These are phyloP conservation scores for Trissolcus brochymenae DNA, from an alignment of 2,888 invertebrate genomes.

Conservation along the genomic window DNA sequence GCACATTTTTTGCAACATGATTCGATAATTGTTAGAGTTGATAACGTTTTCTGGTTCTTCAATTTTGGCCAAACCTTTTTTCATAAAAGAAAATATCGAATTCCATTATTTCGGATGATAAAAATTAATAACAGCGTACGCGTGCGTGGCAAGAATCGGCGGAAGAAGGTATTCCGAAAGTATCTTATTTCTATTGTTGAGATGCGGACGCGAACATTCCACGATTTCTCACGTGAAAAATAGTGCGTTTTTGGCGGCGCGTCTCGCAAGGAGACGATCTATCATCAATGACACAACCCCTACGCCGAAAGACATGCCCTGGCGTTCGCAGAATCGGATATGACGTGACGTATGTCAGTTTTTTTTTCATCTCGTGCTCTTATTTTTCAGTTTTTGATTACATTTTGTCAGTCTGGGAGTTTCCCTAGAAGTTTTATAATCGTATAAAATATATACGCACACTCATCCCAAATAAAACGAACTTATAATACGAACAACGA, in stretches of 20 bases:
- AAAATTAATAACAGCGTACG: constrained; percentile 21
- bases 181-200: constrained; percentile 34
- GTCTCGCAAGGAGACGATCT: constrained; percentile 59
- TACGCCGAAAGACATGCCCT: constrained; percentile 36
- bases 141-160: not conserved
- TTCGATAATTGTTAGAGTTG: too few relatives aligned
- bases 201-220: constrained; percentile 49
- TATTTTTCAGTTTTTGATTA: constrained; percentile 41
- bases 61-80: too few relatives aligned
- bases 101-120: not conserved
- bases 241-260: constrained; percentile 56
- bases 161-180: constrained; percentile 20
- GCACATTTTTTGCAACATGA: too few relatives aligned
- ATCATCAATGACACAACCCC: constrained; percentile 64
- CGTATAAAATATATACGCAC: too few relatives aligned
- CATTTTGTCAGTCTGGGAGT: constrained; percentile 28
- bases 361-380: constrained; percentile 29
- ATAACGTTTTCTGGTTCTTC: too few relatives aligned
- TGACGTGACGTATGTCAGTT: constrained; percentile 27
- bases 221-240: constrained; percentile 62
- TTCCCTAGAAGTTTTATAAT: not conserved
- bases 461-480: not conserved
- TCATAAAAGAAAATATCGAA: not conserved
- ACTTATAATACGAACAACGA: not conserved
- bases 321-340: constrained; percentile 32